These are phyloP conservation scores for Ceraclea dissimilis DNA, from an alignment of 2,888 invertebrate species.

Conservation along the genomic window DNA sequence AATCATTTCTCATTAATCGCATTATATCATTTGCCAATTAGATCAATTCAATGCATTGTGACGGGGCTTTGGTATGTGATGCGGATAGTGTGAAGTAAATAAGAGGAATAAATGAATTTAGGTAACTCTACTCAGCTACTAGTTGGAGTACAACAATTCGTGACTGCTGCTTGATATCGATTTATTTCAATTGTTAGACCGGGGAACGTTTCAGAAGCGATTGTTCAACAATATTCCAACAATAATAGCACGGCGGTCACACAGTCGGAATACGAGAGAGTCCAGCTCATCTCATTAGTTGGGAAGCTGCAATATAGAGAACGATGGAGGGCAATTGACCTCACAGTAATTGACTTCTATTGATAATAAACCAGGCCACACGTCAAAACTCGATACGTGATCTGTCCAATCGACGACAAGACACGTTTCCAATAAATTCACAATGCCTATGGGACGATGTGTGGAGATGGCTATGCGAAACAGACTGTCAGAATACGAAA, in stretches of 20 bases:
- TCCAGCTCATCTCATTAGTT: slow-evolving; percentile 14
- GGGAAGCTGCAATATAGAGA: slow-evolving; percentile 21
- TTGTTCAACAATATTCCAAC: neutral
- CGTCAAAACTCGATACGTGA: slow-evolving; percentile 16
- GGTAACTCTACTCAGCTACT: neutral
- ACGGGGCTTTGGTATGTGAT: too few relatives aligned
- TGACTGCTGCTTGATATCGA: neutral
- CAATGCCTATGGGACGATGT: slow-evolving; percentile 1
- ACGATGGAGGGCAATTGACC: slow-evolving; percentile 20
- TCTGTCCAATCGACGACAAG: slow-evolving; percentile 6
- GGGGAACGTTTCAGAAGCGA: neutral
- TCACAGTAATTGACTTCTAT: slow-evolving; percentile 24
- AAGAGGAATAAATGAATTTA: too few relatives aligned
- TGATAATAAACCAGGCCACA: slow-evolving; percentile 19
- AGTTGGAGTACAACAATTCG: neutral
- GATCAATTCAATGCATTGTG: too few relatives aligned
- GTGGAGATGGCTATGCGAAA: slow-evolving; percentile 2
- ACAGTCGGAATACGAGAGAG: slow-evolving; percentile 5
- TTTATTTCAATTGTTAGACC: slow-evolving; percentile 1
- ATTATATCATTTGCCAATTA: too few relatives aligned
- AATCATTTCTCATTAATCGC: too few relatives aligned
- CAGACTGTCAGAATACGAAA: neutral
- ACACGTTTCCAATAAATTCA: slow-evolving; percentile 15
- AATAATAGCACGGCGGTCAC: neutral
- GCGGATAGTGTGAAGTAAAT: too few relatives aligned